Evolutionary conservation across 2,113 vertebrate species (phyloP).

Genomic region (Anarrhichthys ocellatus): DNA sequence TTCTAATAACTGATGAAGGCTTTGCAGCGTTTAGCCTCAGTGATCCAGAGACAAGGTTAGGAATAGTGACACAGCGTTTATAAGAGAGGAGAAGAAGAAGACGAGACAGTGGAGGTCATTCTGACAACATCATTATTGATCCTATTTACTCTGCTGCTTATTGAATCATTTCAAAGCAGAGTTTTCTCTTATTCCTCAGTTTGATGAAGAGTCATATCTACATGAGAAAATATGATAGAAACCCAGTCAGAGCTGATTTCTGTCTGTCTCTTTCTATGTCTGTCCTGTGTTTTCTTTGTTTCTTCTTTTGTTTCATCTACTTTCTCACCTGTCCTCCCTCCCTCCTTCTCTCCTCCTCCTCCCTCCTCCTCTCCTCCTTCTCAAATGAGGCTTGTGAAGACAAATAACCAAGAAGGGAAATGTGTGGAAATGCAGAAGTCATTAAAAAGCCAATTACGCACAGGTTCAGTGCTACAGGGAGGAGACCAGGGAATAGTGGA

Average conservation of each 20-base stretch:
- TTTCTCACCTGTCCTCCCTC: constrained; percentile 34
- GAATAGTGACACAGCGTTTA: too few species aligned
- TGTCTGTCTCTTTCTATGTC: background rate
- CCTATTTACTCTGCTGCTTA: constrained; percentile 11
- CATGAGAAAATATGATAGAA: constrained; percentile 1
- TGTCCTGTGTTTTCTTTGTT: background rate
- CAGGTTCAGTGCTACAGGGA: constrained; percentile 79
- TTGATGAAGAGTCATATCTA: background rate
- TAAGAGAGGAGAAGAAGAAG: too few species aligned
- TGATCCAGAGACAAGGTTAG: too few species aligned
- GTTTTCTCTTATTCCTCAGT: too few species aligned
- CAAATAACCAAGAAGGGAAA: constrained; percentile 66
- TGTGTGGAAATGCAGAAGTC: constrained; percentile 83
- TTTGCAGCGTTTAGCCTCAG: too few species aligned
- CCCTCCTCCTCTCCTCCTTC: constrained; percentile 32
- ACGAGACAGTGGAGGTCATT: background rate
- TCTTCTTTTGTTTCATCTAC: background rate
- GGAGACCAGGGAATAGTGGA: constrained; percentile 81
- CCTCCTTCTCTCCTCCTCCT: constrained; percentile 8
- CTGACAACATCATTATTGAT: constrained; percentile 3
- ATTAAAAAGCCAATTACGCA: constrained; percentile 91
- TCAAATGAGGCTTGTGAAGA: constrained; percentile 68
- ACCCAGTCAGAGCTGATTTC: background rate
- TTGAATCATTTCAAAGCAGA: constrained; percentile 4
- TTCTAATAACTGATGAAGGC: too few species aligned